Conservation (phyloP, 1,140 invertebrate genomes). For the Heliothis subflexa region DNA sequence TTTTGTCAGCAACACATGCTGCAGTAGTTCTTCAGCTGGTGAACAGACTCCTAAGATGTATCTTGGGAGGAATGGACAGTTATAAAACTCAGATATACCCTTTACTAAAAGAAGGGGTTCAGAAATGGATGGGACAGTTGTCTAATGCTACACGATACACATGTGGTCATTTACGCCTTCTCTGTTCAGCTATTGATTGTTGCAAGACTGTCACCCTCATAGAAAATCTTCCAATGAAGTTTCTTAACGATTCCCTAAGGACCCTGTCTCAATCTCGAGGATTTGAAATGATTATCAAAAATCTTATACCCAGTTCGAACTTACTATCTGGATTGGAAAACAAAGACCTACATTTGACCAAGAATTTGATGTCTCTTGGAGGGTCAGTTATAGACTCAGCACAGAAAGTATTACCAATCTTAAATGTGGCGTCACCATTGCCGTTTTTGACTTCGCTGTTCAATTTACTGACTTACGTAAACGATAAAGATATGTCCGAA, state of each 20-base stretch:
- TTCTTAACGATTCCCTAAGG: slow-evolving; percentile 66
- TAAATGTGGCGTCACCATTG: slow-evolving; percentile 83
- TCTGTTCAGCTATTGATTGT: slow-evolving; percentile 72
- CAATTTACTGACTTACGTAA: slow-evolving; percentile 64
- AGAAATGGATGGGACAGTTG: slow-evolving; percentile 69
- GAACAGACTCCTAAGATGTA: slow-evolving; percentile 65
- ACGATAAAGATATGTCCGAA: slow-evolving; percentile 61
- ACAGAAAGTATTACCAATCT: slow-evolving; percentile 85
- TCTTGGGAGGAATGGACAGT: slow-evolving; percentile 56
- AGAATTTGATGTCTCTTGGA: slow-evolving; percentile 79
- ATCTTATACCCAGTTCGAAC: slow-evolving; percentile 76
- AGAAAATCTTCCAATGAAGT: slow-evolving; percentile 64
- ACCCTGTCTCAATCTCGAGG: slow-evolving; percentile 63
- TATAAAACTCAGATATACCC: slow-evolving; percentile 73
- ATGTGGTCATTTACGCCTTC: slow-evolving; percentile 71
- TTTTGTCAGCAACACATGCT: slow-evolving; percentile 83
- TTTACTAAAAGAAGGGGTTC: slow-evolving; percentile 71
- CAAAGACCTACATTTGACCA: slow-evolving; percentile 75
- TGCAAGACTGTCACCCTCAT: slow-evolving; percentile 66
- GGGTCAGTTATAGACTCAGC: slow-evolving; percentile 76
- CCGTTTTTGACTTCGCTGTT: slow-evolving; percentile 84
- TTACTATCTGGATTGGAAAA: slow-evolving; percentile 81
- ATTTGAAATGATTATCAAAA: slow-evolving; percentile 65
- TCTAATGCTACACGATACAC: slow-evolving; percentile 70
- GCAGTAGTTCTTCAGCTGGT: slow-evolving; percentile 80